Evolutionary conservation across 1,140 invertebrate genomes (phyloP).

Genomic region (Cyclargus thomasi): DNA sequence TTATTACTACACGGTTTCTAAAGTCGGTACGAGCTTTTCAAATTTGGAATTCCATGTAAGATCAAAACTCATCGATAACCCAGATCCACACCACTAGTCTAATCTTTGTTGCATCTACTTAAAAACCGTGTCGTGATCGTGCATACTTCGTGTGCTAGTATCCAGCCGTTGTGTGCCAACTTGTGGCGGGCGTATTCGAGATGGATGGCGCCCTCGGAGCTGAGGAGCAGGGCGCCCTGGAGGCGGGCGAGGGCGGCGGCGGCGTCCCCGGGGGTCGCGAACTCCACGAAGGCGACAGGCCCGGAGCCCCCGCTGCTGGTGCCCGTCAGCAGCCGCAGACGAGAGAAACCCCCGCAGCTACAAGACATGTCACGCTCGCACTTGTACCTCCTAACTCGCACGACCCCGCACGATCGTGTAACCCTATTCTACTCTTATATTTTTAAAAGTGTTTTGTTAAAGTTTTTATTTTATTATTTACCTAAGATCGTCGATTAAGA

Average conservation of each 20-base stretch:
- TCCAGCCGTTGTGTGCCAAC: slow-evolving; percentile 84
- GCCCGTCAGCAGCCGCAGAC: slow-evolving; percentile 97
- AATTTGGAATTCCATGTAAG: too few species aligned
- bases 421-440: not conserved
- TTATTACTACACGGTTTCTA: slow-evolving; percentile 14
- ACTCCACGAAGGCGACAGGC: slow-evolving; percentile 96
- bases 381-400: slow-evolving; percentile 41
- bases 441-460: too few species aligned
- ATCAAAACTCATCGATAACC: too few species aligned
- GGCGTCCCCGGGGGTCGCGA: slow-evolving; percentile 92
- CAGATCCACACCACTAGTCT: too few species aligned
- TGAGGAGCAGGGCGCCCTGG: slow-evolving; percentile 95
- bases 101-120: slow-evolving; percentile 2
- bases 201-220: slow-evolving; percentile 96
- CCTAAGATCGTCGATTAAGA: too few species aligned
- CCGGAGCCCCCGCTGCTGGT: slow-evolving; percentile 77
- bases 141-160: slow-evolving; percentile 74
- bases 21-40: not conserved
- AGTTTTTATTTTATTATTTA: too few species aligned
- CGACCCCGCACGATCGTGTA: not conserved
- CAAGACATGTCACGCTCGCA: slow-evolving; percentile 51
- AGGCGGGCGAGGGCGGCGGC: slow-evolving; percentile 92
- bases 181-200: slow-evolving; percentile 99
- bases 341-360: slow-evolving; percentile 97
- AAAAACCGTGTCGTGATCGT: slow-evolving; percentile 39